Base-by-base conservation (phyloP, 2,113 vertebrate genomes). In the Hemiprocne comata region DNA sequence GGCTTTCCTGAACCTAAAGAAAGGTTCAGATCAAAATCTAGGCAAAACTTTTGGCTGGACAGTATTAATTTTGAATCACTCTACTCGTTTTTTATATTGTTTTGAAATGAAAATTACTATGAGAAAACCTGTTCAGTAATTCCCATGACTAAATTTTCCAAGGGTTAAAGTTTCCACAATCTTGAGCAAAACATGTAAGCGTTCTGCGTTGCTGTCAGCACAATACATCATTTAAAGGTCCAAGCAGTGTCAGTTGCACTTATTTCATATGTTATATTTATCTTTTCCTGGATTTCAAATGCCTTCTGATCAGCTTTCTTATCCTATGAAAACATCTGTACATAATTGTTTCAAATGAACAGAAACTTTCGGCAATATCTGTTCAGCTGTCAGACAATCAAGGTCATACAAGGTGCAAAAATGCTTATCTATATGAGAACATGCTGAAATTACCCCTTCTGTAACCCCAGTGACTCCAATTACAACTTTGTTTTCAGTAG, bases 301-400 rank as follows among this genome's bases (percentile, higher is more conserved):
- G 62, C 72, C 71, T 93, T 97, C 89, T 96, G 91, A 97, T 97
- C 88, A 93, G 82, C 60, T 90, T 90, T 94, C 95, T 97, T 98
- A 97, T 97, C 97, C 66, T 95, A 64, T 94, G 80, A 97, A 98
- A 98, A 97, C 96, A 98, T 98, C 96, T 97, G 97, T 89, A 94
- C 90, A 69, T 69, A 93, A 95, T 96, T 97, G 95, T 97, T 97
- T 94, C 85, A 97, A 97, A 97, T 94, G 85, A 97, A 94, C 96
- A 97, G 92, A 97, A 83, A 83, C 69, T 87, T 86, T 53, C 65
- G 89, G 83, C 86, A 90, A 42, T 97, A 95, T 97, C 95, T 97
- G 93, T 97, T 97, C 96, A 97, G 75, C 93, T 96, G 91, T 87
- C 85, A 97, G 71, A 97, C 94, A 97, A 94, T 97, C 89, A 95